Percentiles rank a stretch among this genome's conserved stretches.
Evolutionary conservation across 2,888 invertebrate genomes (phyloP).

Genomic region (Drosophila maculinotata): DNA sequence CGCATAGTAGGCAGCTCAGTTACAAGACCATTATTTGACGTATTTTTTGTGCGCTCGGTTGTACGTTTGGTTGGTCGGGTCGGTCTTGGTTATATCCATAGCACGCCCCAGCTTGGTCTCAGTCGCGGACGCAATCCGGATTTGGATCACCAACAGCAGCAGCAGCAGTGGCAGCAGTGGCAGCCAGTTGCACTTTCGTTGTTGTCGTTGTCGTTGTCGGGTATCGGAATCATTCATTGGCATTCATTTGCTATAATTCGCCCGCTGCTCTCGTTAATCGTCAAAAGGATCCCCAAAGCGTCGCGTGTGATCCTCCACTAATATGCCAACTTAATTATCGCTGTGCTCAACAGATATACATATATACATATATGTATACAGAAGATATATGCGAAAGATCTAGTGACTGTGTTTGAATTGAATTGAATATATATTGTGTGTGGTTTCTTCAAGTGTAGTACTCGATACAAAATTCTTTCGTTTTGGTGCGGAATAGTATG

Average conservation of each 20-base stretch:
- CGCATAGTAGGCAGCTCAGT: constrained; percentile 82
- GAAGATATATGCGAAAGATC: constrained; percentile 3
- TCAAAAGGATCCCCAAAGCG: constrained; percentile 39
- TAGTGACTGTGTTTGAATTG: constrained; percentile 48
- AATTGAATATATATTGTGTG: constrained; percentile 8
- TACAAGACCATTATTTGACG: constrained; percentile 83
- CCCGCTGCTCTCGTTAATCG: too few relatives aligned
- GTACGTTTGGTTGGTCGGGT: constrained; percentile 60
- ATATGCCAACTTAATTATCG: constrained; percentile 23
- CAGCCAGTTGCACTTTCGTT: constrained; percentile 60
- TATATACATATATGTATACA: background rate
- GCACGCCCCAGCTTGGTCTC: constrained; percentile 58
- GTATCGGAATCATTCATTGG: constrained; percentile 75
- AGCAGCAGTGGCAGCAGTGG: constrained; percentile 45
- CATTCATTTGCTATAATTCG: constrained; percentile 62
- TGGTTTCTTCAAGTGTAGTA: constrained; percentile 11
- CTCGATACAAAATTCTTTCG: constrained; percentile 68
- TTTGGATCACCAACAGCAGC: constrained; percentile 57
- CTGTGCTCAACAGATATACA: constrained; percentile 1
- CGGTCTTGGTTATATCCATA: constrained; percentile 66
- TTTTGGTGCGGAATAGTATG: constrained; percentile 84
- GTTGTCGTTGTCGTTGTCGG: constrained; percentile 51
- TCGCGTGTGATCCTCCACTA: constrained; percentile 29
- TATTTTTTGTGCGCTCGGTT: constrained; percentile 79
- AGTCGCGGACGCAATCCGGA: constrained; percentile 60